These are phyloP conservation scores for Sisor rabdophorus DNA, from an alignment of 2,113 vertebrate species.

Conservation along the genomic window DNA sequence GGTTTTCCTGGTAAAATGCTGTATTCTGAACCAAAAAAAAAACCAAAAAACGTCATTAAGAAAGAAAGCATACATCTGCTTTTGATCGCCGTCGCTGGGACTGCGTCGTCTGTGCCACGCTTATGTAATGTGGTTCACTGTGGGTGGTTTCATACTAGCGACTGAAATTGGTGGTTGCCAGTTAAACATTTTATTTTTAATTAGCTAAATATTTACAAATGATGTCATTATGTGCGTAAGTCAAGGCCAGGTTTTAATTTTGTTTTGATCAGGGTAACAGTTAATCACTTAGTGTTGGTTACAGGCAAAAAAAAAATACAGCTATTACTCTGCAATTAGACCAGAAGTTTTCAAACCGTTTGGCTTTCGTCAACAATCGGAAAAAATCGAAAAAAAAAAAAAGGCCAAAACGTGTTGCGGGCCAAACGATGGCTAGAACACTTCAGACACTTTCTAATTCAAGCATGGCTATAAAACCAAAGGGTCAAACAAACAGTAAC, in stretches of 20 bases:
- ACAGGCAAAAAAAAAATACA: conserved; percentile 12
- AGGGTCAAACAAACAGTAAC: conserved; percentile 47
- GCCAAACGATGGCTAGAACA: conserved; percentile 18
- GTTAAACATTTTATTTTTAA: conserved; percentile 25
- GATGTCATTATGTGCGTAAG: conserved; percentile 1
- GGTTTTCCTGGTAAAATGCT: conserved; percentile 28
- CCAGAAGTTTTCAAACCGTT: conserved; percentile 15
- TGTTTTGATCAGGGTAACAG: conserved; percentile 13
- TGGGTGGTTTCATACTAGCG: conserved; percentile 17
- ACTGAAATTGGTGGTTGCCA: conserved; percentile 24
- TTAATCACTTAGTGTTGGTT: conserved; percentile 24
- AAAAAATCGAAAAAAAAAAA: background rate
- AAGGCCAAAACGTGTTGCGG: background rate
- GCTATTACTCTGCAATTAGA: conserved; percentile 14
- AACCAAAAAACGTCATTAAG: conserved; percentile 33
- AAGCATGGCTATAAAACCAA: conserved; percentile 42
- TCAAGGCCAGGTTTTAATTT: conserved; percentile 16
- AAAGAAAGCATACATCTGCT: conserved; percentile 33
- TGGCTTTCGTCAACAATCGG: background rate
- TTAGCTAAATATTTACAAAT: conserved; percentile 33
- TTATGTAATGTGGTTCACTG: conserved; percentile 16
- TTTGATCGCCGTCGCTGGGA: conserved; percentile 24
- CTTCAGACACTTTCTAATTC: conserved; percentile 41
- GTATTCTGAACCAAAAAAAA: conserved; percentile 16
- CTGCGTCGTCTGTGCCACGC: conserved; percentile 15